Percentiles rank a stretch among this genome's conserved stretches.
Evolutionary conservation across 2,113 vertebrate genomes (phyloP).

Genomic region (Pristiophorus japonicus): DNA sequence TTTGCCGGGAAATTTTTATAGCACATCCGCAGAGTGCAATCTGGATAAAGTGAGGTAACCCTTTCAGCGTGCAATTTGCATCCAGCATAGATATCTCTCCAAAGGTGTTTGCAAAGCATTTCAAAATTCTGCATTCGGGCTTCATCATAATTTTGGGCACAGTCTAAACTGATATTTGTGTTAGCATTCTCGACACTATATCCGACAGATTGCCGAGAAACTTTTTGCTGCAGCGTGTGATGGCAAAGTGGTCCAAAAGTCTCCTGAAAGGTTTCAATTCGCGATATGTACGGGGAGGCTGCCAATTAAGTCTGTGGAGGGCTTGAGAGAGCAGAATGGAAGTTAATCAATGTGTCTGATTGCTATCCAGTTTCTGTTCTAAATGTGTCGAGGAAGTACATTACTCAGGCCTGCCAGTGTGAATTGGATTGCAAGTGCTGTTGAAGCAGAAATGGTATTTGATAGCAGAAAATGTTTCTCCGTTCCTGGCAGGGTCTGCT

Average conservation of each 20-base stretch:
- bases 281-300: not conserved
- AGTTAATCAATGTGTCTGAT: conserved; percentile 38
- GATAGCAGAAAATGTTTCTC: conserved; percentile 19
- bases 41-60: not conserved
- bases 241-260: not conserved
- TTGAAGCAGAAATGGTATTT: conserved; percentile 27
- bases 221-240: not conserved
- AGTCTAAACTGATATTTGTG: not conserved
- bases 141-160: not conserved
- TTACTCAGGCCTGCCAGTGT: conserved; percentile 37
- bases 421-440: conserved; percentile 39
- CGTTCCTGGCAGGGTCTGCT: not conserved
- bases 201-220: not conserved
- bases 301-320: not conserved
- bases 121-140: not conserved
- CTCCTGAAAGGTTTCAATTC: not conserved
- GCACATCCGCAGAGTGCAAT: not conserved
- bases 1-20: not conserved
- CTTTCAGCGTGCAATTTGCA: not conserved
- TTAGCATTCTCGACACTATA: not conserved
- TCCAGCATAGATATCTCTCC: not conserved
- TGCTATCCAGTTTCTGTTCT: not conserved
- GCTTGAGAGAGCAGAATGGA: conserved; percentile 10
- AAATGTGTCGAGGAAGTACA: conserved; percentile 26
- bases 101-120: not conserved